These are phyloP conservation scores for Catamblyrhynchus diadema DNA, from an alignment of 2,797 vertebrate genomes.

Conservation along the genomic window DNA sequence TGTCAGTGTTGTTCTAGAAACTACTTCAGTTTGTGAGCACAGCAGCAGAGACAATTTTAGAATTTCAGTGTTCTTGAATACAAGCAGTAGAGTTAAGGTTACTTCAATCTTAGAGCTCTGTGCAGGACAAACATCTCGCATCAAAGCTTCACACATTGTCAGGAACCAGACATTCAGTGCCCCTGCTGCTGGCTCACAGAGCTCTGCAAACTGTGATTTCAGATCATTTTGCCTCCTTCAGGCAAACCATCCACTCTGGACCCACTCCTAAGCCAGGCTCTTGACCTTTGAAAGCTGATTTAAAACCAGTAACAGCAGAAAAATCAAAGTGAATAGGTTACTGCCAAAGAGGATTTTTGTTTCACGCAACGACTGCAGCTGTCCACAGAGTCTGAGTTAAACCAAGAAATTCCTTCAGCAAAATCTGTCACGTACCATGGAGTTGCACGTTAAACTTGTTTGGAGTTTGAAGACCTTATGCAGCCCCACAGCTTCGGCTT, in stretches of 20 bases:
- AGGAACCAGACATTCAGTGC: neutral
- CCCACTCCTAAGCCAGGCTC: neutral
- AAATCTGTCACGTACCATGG: conserved; percentile 84
- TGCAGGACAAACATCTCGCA: neutral
- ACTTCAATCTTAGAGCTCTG: neutral
- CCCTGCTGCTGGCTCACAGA: neutral
- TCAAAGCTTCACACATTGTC: neutral
- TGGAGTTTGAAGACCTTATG: conserved; percentile 99
- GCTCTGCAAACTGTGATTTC: neutral
- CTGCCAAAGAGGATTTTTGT: neutral
- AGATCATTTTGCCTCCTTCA: neutral
- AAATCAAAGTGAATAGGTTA: neutral
- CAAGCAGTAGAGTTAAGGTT: neutral
- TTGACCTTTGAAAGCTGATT: conserved; percentile 28
- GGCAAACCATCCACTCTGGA: neutral
- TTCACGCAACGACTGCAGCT: neutral
- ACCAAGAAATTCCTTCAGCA: neutral
- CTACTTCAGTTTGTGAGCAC: neutral
- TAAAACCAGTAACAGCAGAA: conserved; percentile 14
- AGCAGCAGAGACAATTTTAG: neutral
- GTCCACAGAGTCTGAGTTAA: neutral
- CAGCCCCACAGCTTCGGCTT: conserved; percentile 86
- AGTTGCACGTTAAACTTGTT: conserved; percentile 89
- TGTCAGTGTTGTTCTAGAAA: neutral
- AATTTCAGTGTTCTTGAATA: neutral